Conservation (phyloP, 2,888 invertebrate species). For the Hedychridium roseum region DNA sequence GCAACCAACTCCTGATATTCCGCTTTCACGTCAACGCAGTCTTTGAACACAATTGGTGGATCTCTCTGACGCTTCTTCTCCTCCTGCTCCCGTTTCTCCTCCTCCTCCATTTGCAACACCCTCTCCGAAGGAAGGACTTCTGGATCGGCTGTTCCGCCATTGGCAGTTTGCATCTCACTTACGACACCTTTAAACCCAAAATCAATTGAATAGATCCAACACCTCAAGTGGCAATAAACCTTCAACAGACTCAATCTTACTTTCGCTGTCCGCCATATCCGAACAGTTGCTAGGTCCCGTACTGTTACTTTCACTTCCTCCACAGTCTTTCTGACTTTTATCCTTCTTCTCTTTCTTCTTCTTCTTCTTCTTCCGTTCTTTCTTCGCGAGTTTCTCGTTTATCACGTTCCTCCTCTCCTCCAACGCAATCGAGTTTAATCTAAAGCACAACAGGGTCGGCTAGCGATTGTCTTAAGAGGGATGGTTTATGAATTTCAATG, state of each 20-base stretch:
- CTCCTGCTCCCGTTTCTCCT: slow-evolving; percentile 74
- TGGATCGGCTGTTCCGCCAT: slow-evolving; percentile 42
- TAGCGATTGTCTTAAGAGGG: too few species aligned
- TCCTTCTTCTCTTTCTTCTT: slow-evolving; percentile 70
- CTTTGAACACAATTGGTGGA: slow-evolving; percentile 82
- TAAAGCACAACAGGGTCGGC: slow-evolving; percentile 34
- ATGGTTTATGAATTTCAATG: neutral
- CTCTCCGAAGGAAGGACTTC: slow-evolving; percentile 66
- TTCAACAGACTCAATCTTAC: slow-evolving; percentile 37
- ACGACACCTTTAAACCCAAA: slow-evolving; percentile 31
- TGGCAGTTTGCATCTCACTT: slow-evolving; percentile 47
- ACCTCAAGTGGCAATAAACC: too few species aligned
- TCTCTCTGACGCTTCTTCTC: slow-evolving; percentile 76
- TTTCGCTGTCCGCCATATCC: slow-evolving; percentile 58
- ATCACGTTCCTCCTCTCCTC: slow-evolving; percentile 75
- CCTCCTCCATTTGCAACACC: slow-evolving; percentile 69
- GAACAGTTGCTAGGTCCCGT: slow-evolving; percentile 49
- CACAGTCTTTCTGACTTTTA: slow-evolving; percentile 50
- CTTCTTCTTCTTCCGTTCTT: slow-evolving; percentile 78
- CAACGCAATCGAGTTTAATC: slow-evolving; percentile 71
- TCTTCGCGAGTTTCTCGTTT: slow-evolving; percentile 77
- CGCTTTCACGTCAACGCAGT: slow-evolving; percentile 73
- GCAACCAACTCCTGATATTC: slow-evolving; percentile 79
- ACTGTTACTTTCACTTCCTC: slow-evolving; percentile 39
- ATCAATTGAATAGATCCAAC: neutral